Evolutionary conservation across 35 echinoderm and acorn worm species (phyloP).

Genomic region (Ophioderma brevispina): DNA sequence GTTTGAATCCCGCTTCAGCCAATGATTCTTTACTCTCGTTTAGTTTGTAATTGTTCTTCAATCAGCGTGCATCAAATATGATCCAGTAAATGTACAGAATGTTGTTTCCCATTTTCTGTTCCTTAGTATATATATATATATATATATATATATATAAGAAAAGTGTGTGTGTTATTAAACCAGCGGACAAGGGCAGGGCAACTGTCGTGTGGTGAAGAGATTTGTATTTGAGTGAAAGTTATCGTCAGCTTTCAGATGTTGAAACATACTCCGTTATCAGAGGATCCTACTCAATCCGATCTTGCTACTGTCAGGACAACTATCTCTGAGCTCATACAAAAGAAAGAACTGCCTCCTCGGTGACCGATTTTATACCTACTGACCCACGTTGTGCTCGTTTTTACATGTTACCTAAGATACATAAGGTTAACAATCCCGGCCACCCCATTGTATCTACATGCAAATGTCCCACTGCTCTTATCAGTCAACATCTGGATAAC

Average conservation of each 20-base stretch:
- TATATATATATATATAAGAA: background rate
- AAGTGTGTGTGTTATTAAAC: background rate
- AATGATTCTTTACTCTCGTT: too few species aligned
- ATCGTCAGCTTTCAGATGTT: background rate
- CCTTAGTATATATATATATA: too few species aligned
- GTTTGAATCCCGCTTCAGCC: too few species aligned
- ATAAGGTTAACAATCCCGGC: conserved; percentile 42
- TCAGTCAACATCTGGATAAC: conserved; percentile 45
- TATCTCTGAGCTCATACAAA: background rate
- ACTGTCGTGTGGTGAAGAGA: conserved; percentile 30
- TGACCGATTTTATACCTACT: conserved; percentile 8
- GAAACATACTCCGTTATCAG: background rate
- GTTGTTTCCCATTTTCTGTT: too few species aligned
- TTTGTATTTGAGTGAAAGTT: background rate
- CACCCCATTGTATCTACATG: conserved; percentile 33
- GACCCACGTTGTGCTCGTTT: conserved; percentile 29
- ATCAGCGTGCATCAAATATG: too few species aligned
- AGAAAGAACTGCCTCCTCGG: background rate
- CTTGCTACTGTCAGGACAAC: background rate
- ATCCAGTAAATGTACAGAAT: too few species aligned
- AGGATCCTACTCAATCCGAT: conserved; percentile 26
- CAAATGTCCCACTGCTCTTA: conserved; percentile 38
- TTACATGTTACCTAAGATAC: conserved; percentile 43
- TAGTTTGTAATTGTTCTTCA: too few species aligned
- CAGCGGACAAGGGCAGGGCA: conserved; percentile 18